A percentile compares a stretch with the other conserved stretches of the same genome.
These are phyloP conservation scores for Osmerus eperlanus DNA, from an alignment of 2,113 vertebrate species.

Conservation along the genomic window DNA sequence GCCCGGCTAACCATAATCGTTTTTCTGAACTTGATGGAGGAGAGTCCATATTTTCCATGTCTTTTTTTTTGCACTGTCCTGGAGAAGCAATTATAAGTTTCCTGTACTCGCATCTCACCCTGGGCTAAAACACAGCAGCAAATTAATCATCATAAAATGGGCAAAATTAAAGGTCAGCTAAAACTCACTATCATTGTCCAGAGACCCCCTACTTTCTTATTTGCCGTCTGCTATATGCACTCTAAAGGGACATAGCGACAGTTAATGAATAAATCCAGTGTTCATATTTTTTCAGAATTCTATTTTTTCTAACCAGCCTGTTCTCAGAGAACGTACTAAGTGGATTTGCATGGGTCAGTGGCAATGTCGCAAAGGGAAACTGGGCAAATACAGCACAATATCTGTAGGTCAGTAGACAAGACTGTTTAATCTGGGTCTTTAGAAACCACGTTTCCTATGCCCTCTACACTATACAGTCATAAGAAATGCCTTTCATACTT, in stretches of 20 bases:
- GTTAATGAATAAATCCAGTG: conserved; percentile 66
- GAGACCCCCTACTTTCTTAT: conserved; percentile 33
- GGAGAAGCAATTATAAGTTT: conserved; percentile 62
- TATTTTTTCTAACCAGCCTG: conserved; percentile 39
- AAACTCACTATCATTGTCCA: conserved; percentile 58
- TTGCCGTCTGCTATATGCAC: conserved; percentile 35
- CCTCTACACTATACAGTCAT: too few relatives aligned
- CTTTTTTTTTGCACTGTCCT: not conserved
- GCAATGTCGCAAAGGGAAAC: not conserved
- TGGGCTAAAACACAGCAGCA: conserved; percentile 56
- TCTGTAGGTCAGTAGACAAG: not conserved
- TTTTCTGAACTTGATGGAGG: conserved; percentile 8
- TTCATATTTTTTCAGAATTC: conserved; percentile 51
- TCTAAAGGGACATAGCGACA: conserved; percentile 58
- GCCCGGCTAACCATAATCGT: not conserved
- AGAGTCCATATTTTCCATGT: not conserved
- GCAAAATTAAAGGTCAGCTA: conserved; percentile 63
- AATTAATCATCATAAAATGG: conserved; percentile 70
- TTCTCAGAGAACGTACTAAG: conserved; percentile 30
- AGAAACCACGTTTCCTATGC: too few relatives aligned
- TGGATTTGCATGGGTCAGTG: conserved; percentile 7
- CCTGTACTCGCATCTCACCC: conserved; percentile 62
- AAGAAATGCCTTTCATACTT: too few relatives aligned
- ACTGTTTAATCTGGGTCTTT: not conserved
- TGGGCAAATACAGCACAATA: not conserved